Base-by-base conservation (phyloP, 2,888 invertebrate species). In the Anagyrus pseudococci region DNA sequence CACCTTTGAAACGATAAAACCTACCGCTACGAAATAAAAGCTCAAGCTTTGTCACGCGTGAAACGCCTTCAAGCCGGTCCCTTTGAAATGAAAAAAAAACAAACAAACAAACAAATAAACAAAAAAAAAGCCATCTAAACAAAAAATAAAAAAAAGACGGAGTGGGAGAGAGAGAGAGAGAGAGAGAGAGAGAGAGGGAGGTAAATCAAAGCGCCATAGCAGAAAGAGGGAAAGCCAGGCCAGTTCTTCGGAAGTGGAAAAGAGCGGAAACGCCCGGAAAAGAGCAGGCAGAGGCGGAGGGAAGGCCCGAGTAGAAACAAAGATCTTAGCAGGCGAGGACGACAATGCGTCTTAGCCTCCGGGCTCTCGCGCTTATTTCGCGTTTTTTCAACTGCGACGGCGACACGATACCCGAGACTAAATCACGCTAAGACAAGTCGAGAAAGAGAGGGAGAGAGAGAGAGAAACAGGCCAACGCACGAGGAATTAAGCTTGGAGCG, bases 341-440 rank as follows among this genome's bases (percentile, higher is more conserved):
- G 29, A 59, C 59, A 59, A 64, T 64, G 58, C 58, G 33, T 64
- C 58, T 62, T 54, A n/a, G n/a, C n/a, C n/a, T n/a, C n/a, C n/a
- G n/a, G n/a, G n/a, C n/a, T 40, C 49, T 58, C 58, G 19, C 17
- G 4, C 37, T 56, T 54, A 57, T 62, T 53, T 48, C 54, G 20
- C 58, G 37, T n/a, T 37, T 40, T 19, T n/a, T n/a, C n/a, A n/a
- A n/a, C n/a, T n/a, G 33, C 33, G 33, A 37, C 33, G 33, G 8
- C 33, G 8, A 37, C 15, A 15, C 33, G 33, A 13, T 15, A 29
- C 19, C 29, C 29, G 48, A 6, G 44, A 64, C 60, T 64, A 64
- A 60, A 64, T 64, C 60, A 64, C 64, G 52, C 37, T 60, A 60
- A 64, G 64, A 60, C 59, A 64, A 53, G 41, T 33, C 29, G 48